Evolutionary conservation across 2,888 invertebrate species (phyloP).

Genomic region (Andrena trimmerana): DNA sequence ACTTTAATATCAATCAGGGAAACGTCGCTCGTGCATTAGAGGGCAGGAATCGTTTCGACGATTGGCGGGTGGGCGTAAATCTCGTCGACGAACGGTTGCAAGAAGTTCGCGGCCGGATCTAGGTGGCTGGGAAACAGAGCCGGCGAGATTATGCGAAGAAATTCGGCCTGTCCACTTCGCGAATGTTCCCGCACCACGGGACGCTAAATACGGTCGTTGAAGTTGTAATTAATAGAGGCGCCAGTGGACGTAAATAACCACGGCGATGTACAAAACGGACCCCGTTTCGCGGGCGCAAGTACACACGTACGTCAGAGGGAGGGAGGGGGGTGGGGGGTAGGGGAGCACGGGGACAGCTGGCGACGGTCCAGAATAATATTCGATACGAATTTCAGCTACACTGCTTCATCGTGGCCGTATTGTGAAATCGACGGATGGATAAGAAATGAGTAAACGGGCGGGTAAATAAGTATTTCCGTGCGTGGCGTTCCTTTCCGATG

Average conservation of each 20-base stretch:
- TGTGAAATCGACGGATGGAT: slow-evolving; percentile 68
- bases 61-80: slow-evolving; percentile 11
- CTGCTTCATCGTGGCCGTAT: slow-evolving; percentile 67
- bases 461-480: slow-evolving; percentile 51
- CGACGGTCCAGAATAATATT: slow-evolving; percentile 74
- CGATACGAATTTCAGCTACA: slow-evolving; percentile 69
- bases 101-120: slow-evolving; percentile 2
- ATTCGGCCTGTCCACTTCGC: slow-evolving; percentile 45
- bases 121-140: neutral
- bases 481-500: slow-evolving; percentile 1
- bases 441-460: slow-evolving; percentile 54
- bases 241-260: slow-evolving; percentile 66
- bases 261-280: slow-evolving; percentile 68
- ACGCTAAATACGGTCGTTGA: slow-evolving; percentile 58
- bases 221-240: slow-evolving; percentile 68
- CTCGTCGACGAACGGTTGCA: neutral
- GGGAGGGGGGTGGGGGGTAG: neutral
- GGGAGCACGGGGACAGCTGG: slow-evolving; percentile 57
- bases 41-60: neutral
- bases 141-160: slow-evolving; percentile 50
- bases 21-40: neutral
- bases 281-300: slow-evolving; percentile 38
- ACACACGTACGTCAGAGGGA: slow-evolving; percentile 17
- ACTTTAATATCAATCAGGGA: neutral
- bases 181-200: neutral